These are phyloP conservation scores for Cryptocephalus moraei DNA, from an alignment of 2,888 invertebrate species.

Conservation along the genomic window DNA sequence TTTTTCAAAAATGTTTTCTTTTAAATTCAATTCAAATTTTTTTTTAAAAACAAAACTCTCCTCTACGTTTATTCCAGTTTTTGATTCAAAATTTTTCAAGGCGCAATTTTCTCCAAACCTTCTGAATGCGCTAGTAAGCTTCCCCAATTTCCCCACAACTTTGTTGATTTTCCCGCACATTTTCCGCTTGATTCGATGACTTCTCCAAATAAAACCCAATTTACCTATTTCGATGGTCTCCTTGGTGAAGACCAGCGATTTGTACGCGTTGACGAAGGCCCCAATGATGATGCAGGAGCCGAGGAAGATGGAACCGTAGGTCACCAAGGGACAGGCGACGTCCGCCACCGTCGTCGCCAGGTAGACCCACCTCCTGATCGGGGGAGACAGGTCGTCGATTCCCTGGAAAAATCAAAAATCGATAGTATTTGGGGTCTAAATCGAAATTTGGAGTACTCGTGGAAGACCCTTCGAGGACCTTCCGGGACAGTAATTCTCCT, in stretches of 20 bases:
- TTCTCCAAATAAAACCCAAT: too few species aligned
- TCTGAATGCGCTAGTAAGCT: too few species aligned
- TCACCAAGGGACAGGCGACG: constrained; percentile 55
- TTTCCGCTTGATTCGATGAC: background rate
- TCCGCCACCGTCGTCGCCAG: constrained; percentile 70
- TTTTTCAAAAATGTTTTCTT: too few species aligned
- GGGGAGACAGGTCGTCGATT: constrained; percentile 64
- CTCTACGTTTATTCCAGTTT: too few species aligned
- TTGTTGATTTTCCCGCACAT: too few species aligned
- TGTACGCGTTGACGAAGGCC: constrained; percentile 65
- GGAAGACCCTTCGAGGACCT: background rate
- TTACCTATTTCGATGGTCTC: constrained; percentile 67
- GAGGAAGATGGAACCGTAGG: constrained; percentile 61
- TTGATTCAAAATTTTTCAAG: too few species aligned
- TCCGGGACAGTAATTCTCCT: background rate
- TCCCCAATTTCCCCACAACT: too few species aligned
- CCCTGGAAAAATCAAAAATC: constrained; percentile 45
- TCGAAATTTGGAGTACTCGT: background rate
- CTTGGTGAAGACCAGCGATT: constrained; percentile 59
- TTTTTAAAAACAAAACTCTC: too few species aligned
- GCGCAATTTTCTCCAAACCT: too few species aligned
- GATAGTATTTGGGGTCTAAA: background rate
- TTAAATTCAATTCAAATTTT: too few species aligned
- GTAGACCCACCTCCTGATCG: constrained; percentile 74
- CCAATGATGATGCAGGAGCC: constrained; percentile 56